Conservation (phyloP, 2,113 vertebrate genomes). For the Datnioides undecimradiatus region DNA sequence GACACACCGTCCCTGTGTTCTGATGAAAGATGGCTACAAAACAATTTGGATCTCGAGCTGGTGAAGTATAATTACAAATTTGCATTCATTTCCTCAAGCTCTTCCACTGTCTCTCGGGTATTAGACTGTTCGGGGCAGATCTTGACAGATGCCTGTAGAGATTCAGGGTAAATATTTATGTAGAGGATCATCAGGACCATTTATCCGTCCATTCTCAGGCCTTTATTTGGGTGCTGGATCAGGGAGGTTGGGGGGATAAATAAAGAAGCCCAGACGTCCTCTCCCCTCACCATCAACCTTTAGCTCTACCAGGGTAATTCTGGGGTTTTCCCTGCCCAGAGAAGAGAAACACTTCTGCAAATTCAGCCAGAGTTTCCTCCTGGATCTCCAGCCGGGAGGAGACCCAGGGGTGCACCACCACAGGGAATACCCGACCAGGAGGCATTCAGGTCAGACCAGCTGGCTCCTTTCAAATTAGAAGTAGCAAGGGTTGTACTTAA, state of each 20-base stretch:
- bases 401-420: slow-evolving; percentile 7
- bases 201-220: slow-evolving; percentile 16
- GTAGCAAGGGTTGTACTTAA: slow-evolving; percentile 6
- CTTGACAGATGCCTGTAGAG: slow-evolving; percentile 26
- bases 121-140: slow-evolving; percentile 23
- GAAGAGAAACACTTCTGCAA: slow-evolving; percentile 19
- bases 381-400: neutral
- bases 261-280: neutral
- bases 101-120: slow-evolving; percentile 32
- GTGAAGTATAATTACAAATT: slow-evolving; percentile 56
- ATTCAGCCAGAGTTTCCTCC: neutral
- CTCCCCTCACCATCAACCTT: neutral
- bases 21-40: slow-evolving; percentile 35
- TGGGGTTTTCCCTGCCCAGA: neutral
- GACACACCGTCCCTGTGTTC: slow-evolving; percentile 7
- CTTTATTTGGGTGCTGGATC: slow-evolving; percentile 14
- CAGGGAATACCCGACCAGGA: neutral
- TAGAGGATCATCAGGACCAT: slow-evolving; percentile 25
- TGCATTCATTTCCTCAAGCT: slow-evolving; percentile 64
- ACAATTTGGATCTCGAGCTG: slow-evolving; percentile 46
- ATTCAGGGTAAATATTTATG: slow-evolving; percentile 42
- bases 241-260: slow-evolving; percentile 2
- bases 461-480: slow-evolving; percentile 23
- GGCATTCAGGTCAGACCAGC: slow-evolving; percentile 22
- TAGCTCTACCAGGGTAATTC: slow-evolving; percentile 4